phyloP scores from a whole-genome alignment of 2,888 invertebrate species.

The Cenopis cana region DNA sequence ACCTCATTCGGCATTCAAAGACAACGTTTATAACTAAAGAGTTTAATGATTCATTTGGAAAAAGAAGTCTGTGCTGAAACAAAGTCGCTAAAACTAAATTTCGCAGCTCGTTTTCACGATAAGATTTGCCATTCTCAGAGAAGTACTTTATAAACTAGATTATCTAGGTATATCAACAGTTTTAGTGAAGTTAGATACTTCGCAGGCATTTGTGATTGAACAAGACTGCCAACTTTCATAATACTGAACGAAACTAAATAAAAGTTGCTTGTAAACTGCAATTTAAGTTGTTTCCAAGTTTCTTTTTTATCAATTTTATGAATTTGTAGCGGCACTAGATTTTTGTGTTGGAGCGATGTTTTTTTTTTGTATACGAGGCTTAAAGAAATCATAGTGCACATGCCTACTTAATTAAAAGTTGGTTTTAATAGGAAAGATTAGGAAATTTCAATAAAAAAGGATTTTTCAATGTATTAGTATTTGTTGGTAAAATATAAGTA shows the following conservation, averaged over 20 bases:
- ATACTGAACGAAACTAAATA: slow-evolving; percentile 2
- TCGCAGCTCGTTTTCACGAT: background rate
- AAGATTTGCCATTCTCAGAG: background rate
- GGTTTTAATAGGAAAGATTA: too few relatives aligned
- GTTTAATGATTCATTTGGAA: too few relatives aligned
- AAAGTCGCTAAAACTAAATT: background rate
- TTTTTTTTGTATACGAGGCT: too few relatives aligned
- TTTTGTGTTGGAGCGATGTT: too few relatives aligned
- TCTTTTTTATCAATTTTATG: background rate
- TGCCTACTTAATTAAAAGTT: too few relatives aligned
- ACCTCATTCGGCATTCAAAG: too few relatives aligned
- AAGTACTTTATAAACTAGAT: slow-evolving; percentile 3
- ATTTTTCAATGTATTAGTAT: too few relatives aligned
- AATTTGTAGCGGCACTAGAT: background rate
- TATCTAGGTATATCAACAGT: slow-evolving; percentile 12
- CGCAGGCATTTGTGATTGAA: background rate
- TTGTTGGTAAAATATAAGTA: too few relatives aligned
- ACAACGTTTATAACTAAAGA: too few relatives aligned
- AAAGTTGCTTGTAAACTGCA: slow-evolving; percentile 4
- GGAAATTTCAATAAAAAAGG: too few relatives aligned
- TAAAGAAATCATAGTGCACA: too few relatives aligned
- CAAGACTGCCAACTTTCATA: slow-evolving; percentile 2
- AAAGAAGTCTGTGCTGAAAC: too few relatives aligned
- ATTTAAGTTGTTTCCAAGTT: background rate
- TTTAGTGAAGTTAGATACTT: slow-evolving; percentile 3